Conservation (phyloP, 2,113 vertebrate species). For the Pleuronectes platessa region DNA sequence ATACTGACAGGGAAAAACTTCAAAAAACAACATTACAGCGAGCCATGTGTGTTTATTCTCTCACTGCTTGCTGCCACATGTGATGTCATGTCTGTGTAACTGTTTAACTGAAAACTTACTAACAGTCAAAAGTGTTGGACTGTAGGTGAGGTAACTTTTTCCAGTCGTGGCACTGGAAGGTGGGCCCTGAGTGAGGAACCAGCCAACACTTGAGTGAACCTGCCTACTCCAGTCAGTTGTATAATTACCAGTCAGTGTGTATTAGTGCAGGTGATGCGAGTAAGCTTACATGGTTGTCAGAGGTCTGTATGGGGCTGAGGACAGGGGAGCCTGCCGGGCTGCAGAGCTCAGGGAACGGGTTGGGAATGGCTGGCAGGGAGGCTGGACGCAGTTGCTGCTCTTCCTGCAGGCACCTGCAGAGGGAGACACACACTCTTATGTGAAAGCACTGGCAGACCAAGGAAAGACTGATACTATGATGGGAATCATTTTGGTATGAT, state of each 20-base stretch:
- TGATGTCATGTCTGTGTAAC: neutral
- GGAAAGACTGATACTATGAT: neutral
- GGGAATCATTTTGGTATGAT: neutral
- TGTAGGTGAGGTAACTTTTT: neutral
- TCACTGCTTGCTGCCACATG: neutral
- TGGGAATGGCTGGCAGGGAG: conserved; percentile 95
- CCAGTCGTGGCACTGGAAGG: neutral
- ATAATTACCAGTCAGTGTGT: neutral
- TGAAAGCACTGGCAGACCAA: neutral
- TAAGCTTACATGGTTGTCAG: conserved; percentile 86
- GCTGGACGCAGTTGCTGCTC: conserved; percentile 91
- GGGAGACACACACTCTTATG: conserved; percentile 59
- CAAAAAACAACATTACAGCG: neutral
- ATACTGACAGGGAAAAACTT: neutral
- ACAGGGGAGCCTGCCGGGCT: conserved; percentile 88
- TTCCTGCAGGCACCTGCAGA: conserved; percentile 89
- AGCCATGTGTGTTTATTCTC: neutral
- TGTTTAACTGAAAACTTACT: neutral
- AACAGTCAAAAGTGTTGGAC: neutral
- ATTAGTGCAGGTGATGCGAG: neutral
- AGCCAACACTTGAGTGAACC: too few species aligned
- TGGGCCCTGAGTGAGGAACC: too few species aligned
- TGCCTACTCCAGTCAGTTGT: neutral
- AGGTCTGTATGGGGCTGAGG: conserved; percentile 84
- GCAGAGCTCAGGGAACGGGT: conserved; percentile 96